Conservation (phyloP, 2,113 vertebrate species). For the Petrocephalus zakoni region DNA sequence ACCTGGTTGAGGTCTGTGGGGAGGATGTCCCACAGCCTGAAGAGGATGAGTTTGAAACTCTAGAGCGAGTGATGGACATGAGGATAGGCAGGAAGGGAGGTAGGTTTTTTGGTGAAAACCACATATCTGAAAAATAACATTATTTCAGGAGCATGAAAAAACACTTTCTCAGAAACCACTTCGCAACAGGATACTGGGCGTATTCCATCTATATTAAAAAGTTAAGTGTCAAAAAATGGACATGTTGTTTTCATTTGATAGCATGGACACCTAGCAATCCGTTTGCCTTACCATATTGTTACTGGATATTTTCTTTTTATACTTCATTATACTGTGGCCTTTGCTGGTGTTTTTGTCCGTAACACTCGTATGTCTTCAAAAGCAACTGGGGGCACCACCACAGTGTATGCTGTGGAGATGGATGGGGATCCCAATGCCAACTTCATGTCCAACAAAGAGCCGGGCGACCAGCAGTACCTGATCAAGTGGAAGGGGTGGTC, state of each 20-base stretch:
- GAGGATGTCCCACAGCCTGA: conserved; percentile 91
- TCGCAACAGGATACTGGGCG: neutral
- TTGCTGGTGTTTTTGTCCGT: neutral
- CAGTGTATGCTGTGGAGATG: conserved; percentile 92
- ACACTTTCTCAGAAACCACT: neutral
- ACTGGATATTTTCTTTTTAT: neutral
- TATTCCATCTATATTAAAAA: neutral
- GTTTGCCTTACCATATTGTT: neutral
- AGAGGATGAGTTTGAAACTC: conserved; percentile 96
- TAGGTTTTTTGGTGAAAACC: conserved; percentile 32
- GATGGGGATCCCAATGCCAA: conserved; percentile 88
- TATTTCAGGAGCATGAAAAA: neutral
- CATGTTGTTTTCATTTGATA: neutral
- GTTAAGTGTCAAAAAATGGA: neutral
- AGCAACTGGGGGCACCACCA: conserved; percentile 90
- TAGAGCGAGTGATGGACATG: conserved; percentile 91
- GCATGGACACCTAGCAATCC: neutral
- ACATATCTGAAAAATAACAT: neutral
- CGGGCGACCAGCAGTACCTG: conserved; percentile 83
- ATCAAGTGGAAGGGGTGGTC: conserved; percentile 99
- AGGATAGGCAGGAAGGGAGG: conserved; percentile 87
- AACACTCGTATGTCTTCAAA: neutral
- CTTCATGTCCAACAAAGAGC: conserved; percentile 77
- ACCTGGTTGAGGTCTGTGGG: conserved; percentile 87
- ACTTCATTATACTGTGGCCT: neutral